A percentile compares a stretch with the other conserved stretches of the same genome.
Evolutionary conservation across 2,888 invertebrate genomes (phyloP).

Genomic region (Folsomia manolachei): DNA sequence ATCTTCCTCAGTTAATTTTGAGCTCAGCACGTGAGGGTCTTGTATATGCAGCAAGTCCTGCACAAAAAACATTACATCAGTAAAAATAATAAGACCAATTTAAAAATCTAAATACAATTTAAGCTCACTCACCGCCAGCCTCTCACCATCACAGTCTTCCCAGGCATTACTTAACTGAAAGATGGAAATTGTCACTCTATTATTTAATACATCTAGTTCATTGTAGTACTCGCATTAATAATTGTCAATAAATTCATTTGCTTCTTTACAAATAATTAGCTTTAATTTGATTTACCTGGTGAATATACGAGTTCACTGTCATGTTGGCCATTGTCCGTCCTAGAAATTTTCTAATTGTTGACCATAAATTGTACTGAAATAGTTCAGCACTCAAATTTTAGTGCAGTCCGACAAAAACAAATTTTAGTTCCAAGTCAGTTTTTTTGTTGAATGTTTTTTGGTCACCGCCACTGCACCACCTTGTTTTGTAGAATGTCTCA

Average conservation of each 20-base stretch:
- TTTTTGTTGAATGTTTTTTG: too few relatives aligned
- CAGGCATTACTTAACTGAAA: conserved; percentile 63
- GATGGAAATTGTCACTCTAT: conserved; percentile 52
- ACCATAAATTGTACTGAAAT: too few relatives aligned
- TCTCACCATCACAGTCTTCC: conserved; percentile 63
- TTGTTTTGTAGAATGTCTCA: too few relatives aligned
- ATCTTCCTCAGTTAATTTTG: conserved; percentile 66
- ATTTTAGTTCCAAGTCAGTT: too few relatives aligned
- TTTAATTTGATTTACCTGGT: conserved; percentile 42
- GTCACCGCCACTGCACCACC: too few relatives aligned
- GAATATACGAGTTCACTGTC: conserved; percentile 46
- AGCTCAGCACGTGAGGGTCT: conserved; percentile 69
- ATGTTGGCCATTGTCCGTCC: conserved; percentile 49
- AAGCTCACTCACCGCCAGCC: conserved; percentile 56
- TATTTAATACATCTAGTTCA: too few relatives aligned
- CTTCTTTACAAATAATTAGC: too few relatives aligned
- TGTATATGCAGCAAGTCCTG: conserved; percentile 60
- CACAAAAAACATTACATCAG: not conserved
- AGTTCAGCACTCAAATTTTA: too few relatives aligned
- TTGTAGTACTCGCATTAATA: too few relatives aligned
- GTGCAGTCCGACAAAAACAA: too few relatives aligned
- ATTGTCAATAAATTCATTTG: too few relatives aligned
- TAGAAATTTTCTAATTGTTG: too few relatives aligned
- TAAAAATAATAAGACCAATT: not conserved
- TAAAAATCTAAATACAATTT: not conserved